phyloP scores from a whole-genome alignment of 2,888 invertebrate species.

The Hybos culiciformis region DNA sequence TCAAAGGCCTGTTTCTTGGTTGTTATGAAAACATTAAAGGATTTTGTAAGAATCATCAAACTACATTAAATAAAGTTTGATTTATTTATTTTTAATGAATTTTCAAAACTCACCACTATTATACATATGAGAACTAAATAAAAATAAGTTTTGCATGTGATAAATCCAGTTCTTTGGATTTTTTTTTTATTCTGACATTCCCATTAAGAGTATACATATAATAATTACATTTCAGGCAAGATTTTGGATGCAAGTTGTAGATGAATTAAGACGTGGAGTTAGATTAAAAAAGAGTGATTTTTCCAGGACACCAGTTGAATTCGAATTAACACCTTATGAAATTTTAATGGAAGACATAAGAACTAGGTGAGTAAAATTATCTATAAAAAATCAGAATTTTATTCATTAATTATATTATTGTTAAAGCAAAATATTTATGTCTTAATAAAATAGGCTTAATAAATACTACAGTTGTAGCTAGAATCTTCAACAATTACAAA shows the following conservation, averaged over 20 bases:
- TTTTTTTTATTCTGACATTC: neutral
- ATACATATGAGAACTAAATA: neutral
- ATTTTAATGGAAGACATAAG: conserved; percentile 94
- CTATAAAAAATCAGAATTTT: too few species aligned
- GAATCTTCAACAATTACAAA: too few species aligned
- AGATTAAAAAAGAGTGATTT: conserved; percentile 79
- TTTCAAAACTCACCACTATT: too few species aligned
- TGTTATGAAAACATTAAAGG: too few species aligned
- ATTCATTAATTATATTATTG: too few species aligned
- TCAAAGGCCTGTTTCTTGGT: too few species aligned
- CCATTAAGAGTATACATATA: neutral
- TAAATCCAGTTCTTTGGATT: neutral
- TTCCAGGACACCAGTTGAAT: conserved; percentile 69
- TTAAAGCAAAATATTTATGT: too few species aligned
- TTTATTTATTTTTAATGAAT: neutral
- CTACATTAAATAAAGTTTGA: neutral
- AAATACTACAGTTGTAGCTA: too few species aligned
- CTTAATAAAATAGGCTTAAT: too few species aligned
- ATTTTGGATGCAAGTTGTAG: conserved; percentile 92
- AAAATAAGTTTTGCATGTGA: neutral
- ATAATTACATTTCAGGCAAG: conserved; percentile 55
- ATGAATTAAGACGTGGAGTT: conserved; percentile 80
- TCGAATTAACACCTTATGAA: conserved; percentile 90
- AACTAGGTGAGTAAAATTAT: conserved; percentile 53
- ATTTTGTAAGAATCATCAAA: neutral